Conservation (phyloP, 2,797 vertebrate genomes). For the Channallabes apus region DNA sequence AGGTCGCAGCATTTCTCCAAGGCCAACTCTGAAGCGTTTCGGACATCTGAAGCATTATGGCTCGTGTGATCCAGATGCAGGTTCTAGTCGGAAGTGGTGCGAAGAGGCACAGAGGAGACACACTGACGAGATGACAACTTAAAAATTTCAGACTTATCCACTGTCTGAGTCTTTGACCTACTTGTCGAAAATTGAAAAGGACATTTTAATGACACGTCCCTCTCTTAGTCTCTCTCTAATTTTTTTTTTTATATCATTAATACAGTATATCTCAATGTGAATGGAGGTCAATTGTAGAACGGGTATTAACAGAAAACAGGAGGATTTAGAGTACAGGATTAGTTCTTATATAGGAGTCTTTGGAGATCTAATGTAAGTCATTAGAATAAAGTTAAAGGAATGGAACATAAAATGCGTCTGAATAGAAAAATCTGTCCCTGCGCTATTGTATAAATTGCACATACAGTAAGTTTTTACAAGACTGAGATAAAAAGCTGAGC, state of each 20-base stretch:
- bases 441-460: not conserved
- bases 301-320: not conserved
- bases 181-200: conserved; percentile 49
- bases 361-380: not conserved
- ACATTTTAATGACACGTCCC: conserved; percentile 47
- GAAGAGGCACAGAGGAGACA: conserved; percentile 25
- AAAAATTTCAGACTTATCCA: conserved; percentile 46
- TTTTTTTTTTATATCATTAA: conserved; percentile 8
- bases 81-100: conserved; percentile 34
- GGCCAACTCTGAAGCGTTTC: conserved; percentile 49
- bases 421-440: not conserved
- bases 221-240: not conserved
- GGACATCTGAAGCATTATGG: conserved; percentile 52
- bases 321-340: not conserved
- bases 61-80: conserved; percentile 55
- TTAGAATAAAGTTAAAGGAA: not conserved
- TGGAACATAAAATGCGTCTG: not conserved
- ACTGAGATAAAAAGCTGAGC: not conserved
- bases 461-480: not conserved
- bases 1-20: conserved; percentile 55
- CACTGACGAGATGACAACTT: conserved; percentile 25
- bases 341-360: not conserved
- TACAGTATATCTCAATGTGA: conserved; percentile 5
- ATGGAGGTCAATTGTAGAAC: conserved; percentile 22
- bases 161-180: conserved; percentile 55